Conservation (phyloP, 2,113 vertebrate genomes). For the Eptatretus burgeri region DNA sequence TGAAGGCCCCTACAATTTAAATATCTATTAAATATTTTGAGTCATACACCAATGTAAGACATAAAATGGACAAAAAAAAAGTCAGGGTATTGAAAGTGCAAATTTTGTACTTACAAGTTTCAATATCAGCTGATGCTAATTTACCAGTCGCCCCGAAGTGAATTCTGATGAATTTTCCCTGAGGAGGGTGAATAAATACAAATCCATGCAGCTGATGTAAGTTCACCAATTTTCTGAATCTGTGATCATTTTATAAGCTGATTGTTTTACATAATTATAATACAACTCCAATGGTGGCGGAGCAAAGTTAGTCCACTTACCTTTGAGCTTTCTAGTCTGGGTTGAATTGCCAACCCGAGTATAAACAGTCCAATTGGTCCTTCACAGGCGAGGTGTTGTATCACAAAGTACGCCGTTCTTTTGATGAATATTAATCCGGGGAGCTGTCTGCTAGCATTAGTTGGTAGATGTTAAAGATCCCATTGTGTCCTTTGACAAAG, state of each 20-base stretch:
- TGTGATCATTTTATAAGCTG: background rate
- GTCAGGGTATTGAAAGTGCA: background rate
- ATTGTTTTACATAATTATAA: background rate
- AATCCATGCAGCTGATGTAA: background rate
- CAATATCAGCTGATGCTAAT: constrained; percentile 19
- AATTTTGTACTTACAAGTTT: constrained; percentile 16
- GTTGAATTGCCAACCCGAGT: background rate
- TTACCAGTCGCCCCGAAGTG: constrained; percentile 20
- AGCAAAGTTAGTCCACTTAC: background rate
- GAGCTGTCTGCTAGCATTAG: no score
- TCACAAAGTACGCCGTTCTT: no score
- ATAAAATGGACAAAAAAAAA: no score
- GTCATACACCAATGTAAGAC: no score
- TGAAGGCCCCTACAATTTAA: no score
- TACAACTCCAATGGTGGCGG: background rate
- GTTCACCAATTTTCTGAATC: background rate
- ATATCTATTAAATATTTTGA: no score
- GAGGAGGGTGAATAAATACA: background rate
- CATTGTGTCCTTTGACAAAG: no score
- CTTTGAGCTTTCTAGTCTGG: background rate
- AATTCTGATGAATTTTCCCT: constrained; percentile 23
- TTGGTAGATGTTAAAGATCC: no score
- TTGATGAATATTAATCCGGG: no score
- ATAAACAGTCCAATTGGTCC: background rate
- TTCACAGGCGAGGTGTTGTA: no score